Base-by-base conservation (phyloP, 2,113 vertebrate species). In the Silurus asotus region DNA sequence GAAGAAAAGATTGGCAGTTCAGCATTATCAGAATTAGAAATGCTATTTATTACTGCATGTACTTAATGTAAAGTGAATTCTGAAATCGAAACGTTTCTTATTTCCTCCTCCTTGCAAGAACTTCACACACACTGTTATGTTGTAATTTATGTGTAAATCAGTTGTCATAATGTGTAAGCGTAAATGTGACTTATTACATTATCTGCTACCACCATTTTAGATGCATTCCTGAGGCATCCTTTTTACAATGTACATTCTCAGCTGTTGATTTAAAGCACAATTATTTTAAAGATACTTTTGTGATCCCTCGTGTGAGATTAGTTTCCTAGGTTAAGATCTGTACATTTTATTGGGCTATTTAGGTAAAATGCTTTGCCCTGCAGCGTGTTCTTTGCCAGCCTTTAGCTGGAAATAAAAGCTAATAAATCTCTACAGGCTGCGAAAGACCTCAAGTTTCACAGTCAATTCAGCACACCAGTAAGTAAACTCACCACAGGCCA, bases 291-390 rank as follows among this genome's bases (percentile, higher is more conserved):
- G 87, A 76, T 81, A 86, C 89, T 88, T 90, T 78, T 88, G 79
- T 89, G 76, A 88, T 10, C 37, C 90, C 89, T 90, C 91, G 90
- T 89, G 90, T 90, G 85, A 86, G 70, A 90, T 87, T 89, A 87
- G 64, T 91, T 92, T 90, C 87, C 91, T 82, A 53, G 4, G 25
- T 90, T 88, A 70, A 69, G 62, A 88, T 92, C 83, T 83, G 83
- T 88, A 86, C 91, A 51, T 88, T 91, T 94, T 93, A 93, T 91
- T 56, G 90, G 75, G 84, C 89, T 91, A 92, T 93, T 94, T 92
- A 89, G 83, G 88, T 37, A 28, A 74, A 69, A 23, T 65, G 85
- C 88, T 81, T 75, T 90, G 70, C 87, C 84, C 84, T 76, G 8
- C 25, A 83, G 89, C 83, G 58, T 69, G 79, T 87, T 82, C 75